Evolutionary conservation across 2,797 vertebrate genomes (phyloP).

Genomic region (Squalus acanthias): DNA sequence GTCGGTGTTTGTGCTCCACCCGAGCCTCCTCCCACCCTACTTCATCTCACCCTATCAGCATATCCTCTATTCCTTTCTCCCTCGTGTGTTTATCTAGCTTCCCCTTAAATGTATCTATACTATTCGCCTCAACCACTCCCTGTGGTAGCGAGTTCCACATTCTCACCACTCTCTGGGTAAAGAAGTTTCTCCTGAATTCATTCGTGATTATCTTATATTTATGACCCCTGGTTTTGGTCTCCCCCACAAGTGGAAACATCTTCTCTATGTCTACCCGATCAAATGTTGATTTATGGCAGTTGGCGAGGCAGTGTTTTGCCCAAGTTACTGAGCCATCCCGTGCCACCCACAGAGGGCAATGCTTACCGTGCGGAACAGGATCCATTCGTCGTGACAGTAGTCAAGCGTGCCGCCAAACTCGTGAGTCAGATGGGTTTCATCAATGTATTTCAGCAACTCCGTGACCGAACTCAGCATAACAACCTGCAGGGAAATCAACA

Average conservation of each 20-base stretch:
- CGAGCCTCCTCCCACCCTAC: not conserved
- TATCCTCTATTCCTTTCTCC: not conserved
- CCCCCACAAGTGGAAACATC: too few species aligned
- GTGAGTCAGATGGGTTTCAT: constrained; percentile 86
- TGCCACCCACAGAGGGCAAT: not conserved
- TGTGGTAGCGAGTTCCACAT: not conserved
- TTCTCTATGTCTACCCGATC: not conserved
- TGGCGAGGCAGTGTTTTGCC: not conserved
- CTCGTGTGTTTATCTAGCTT: not conserved
- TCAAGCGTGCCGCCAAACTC: constrained; percentile 94
- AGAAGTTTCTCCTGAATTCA: too few species aligned
- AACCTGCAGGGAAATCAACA: constrained; percentile 64
- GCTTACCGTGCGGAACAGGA: constrained; percentile 84
- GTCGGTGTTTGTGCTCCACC: not conserved
- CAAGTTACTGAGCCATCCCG: not conserved
- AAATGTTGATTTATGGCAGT: not conserved
- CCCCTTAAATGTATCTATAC: not conserved
- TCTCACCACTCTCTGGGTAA: not conserved
- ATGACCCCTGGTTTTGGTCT: not conserved
- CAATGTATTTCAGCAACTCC: constrained; percentile 86
- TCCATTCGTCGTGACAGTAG: constrained; percentile 93
- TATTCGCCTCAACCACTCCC: not conserved
- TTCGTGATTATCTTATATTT: not conserved
- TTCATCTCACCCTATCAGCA: not conserved
- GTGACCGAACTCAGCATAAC: constrained; percentile 97